Evolutionary conservation across 2,888 invertebrate genomes (phyloP), one percentile per base, ranked within the genome.

Genomic region (Cheilosia impressa): DNA sequence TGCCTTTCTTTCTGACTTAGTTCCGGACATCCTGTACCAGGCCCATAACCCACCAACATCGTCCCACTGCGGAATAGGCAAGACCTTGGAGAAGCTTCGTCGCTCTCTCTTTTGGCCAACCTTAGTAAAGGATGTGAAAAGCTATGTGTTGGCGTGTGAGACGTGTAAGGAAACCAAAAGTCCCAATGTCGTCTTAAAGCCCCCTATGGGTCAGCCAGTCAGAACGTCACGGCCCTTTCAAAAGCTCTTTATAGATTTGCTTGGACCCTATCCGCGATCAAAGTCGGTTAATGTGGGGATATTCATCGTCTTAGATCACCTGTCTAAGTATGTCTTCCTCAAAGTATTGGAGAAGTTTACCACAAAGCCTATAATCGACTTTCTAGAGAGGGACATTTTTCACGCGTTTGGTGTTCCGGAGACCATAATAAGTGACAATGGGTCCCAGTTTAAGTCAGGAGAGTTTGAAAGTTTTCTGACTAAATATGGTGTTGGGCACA

Each of bases 371-470:
- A 41, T 80, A 0, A 17, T 47, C 0, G 45, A 71, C 4, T 87
- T 53, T 62, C 10, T 87, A 6, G 75, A 81, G 27, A 57, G 81
- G 22, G 83, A 88, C 1, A 15, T 80, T 1, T 89, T 89, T 72
- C 79, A 88, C 27, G 31, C 87, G 4, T 90, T 88, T 80, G 89
- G 88, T 1, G 88, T 88, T 7, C 88, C 89, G 0, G 80, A 87
- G 53, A 22, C 47, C 1, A 31, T 89, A 4, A 87, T 88, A 1
- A 72, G 81, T 3, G 89, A 90, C 17, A 90, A 90, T 72, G 89
- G 89, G 0, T 24, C 24, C 24, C 24, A 19, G 19, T 19, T 19
- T 19, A 19, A 2, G 19, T 19, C 19, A 19, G 19, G 19, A 19
- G 19, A 24, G 24, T 24, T 24, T 5, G 24, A 24, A 24, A 24